Evolutionary conservation across 1,140 invertebrate species (phyloP).

Genomic region (Rhizoglyphus robini): DNA sequence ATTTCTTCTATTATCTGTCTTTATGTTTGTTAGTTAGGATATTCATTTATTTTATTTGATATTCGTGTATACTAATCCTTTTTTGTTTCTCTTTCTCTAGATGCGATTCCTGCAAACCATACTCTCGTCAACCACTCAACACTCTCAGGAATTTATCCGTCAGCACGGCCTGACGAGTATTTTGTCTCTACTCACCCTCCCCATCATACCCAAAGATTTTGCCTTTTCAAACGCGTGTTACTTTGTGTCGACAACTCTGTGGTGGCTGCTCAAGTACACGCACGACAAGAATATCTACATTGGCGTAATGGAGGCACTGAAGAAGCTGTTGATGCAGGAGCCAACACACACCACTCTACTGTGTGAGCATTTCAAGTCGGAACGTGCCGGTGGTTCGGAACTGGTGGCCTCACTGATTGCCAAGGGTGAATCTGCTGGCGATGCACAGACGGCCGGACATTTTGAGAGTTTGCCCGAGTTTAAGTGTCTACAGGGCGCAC

Average conservation of each 20-base stretch:
- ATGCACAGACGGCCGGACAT: too few species aligned
- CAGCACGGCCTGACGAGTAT: not conserved
- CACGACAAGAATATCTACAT: not conserved
- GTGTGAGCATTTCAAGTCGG: too few species aligned
- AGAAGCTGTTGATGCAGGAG: too few species aligned
- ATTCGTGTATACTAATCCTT: not conserved
- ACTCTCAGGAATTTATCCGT: not conserved
- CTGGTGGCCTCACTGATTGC: too few species aligned
- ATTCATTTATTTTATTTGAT: not conserved
- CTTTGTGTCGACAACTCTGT: not conserved
- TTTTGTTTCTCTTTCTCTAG: too few species aligned
- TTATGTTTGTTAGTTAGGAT: too few species aligned
- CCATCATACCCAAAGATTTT: not conserved
- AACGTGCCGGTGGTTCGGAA: too few species aligned
- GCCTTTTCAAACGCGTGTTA: not conserved
- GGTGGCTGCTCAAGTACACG: not conserved
- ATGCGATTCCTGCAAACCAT: conserved; percentile 6
- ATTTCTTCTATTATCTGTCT: too few species aligned
- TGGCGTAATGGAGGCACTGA: not conserved
- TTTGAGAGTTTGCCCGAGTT: too few species aligned
- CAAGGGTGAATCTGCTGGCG: too few species aligned
- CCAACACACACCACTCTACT: too few species aligned
- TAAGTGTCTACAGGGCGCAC: too few species aligned
- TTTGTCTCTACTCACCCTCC: not conserved
- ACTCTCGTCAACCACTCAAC: not conserved